A percentile compares a stretch with the other conserved stretches of the same genome.
phyloP scores from a whole-genome alignment of 2,113 vertebrate species.

The Anthoscopus minutus region DNA sequence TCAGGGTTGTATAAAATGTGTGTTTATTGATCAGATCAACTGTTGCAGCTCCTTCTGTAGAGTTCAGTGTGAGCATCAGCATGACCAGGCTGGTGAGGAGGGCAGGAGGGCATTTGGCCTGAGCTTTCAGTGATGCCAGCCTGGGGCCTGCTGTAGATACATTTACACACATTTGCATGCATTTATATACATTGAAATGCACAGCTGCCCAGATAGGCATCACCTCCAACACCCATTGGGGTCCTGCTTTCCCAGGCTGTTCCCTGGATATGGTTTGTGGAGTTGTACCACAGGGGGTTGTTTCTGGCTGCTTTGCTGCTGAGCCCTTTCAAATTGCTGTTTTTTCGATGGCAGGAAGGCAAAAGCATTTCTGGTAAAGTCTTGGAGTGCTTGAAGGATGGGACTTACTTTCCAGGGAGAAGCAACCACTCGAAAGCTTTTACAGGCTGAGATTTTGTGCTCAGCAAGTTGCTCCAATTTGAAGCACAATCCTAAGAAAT shows the following conservation, averaged over 20 bases:
- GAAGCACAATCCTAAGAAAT: neutral
- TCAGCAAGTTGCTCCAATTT: neutral
- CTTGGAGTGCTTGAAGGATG: rapidly evolving
- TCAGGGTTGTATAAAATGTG: neutral
- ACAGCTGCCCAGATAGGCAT: neutral
- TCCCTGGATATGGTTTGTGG: neutral
- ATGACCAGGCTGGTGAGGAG: rapidly evolving
- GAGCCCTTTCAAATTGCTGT: rapidly evolving
- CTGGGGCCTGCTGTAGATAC: rapidly evolving
- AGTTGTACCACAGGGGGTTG: neutral
- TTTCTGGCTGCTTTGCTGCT: neutral
- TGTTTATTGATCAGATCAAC: neutral
- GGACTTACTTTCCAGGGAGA: neutral
- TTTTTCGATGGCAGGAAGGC: rapidly evolving
- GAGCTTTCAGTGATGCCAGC: neutral
- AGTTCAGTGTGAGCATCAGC: neutral
- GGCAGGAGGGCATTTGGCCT: rapidly evolving
- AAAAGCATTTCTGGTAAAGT: neutral
- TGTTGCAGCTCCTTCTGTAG: neutral
- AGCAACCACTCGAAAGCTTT: neutral
- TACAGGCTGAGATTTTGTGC: neutral
- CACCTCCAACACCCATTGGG: neutral
- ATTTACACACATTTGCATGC: too few relatives aligned
- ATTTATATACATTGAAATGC: neutral
- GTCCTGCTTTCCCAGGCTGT: neutral